phyloP scores from a whole-genome alignment of 1,140 invertebrate species.

The Drosophila quadrilineata region DNA sequence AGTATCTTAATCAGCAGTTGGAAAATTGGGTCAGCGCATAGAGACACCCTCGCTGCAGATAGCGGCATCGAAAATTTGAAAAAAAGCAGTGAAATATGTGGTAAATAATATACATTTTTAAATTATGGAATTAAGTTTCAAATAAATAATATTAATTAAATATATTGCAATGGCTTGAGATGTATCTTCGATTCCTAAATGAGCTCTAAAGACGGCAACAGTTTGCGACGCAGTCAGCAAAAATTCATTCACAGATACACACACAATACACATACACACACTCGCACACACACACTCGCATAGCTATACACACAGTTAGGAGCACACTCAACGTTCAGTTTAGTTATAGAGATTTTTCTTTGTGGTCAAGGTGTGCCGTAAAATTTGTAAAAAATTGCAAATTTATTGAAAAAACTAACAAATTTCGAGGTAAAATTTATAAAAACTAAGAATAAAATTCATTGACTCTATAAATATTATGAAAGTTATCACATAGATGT shows the following conservation, averaged over 20 bases:
- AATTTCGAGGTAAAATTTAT: conserved; percentile 75
- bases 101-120: no score
- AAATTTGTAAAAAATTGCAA: conserved; percentile 81
- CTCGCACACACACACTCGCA: no score
- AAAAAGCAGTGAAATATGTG: background rate
- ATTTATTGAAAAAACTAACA: conserved; percentile 81
- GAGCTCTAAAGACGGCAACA: background rate
- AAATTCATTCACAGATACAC: conserved; percentile 58
- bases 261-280: conserved; percentile 51
- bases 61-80: background rate
- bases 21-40: conserved; percentile 59
- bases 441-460: background rate
- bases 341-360: conserved; percentile 77
- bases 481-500: conserved; percentile 22
- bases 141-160: background rate
- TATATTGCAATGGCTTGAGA: no score
- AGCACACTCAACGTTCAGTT: conserved; percentile 47
- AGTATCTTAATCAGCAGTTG: conserved; percentile 23
- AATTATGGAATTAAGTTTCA: no score
- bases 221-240: conserved; percentile 9
- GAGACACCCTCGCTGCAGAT: conserved; percentile 24
- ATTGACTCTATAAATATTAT: background rate
- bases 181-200: background rate
- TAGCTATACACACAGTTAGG: no score
- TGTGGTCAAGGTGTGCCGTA: conserved; percentile 59